Evolutionary conservation across 2,888 invertebrate species (phyloP).

Genomic region (Mimas tiliae): DNA sequence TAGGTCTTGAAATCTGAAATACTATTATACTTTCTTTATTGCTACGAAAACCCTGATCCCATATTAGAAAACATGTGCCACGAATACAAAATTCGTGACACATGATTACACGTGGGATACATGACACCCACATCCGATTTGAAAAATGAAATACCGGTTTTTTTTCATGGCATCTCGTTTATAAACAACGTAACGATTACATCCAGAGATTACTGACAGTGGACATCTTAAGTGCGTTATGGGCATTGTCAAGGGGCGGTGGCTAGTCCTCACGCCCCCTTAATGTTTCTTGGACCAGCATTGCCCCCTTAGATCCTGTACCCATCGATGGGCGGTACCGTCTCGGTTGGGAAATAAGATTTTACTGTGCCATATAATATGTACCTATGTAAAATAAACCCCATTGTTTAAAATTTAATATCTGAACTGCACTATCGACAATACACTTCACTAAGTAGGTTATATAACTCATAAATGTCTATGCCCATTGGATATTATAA

Average conservation of each 20-base stretch:
- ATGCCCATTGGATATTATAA: no score
- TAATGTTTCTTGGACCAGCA: constrained; percentile 21
- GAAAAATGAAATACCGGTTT: no score
- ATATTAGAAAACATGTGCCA: no score
- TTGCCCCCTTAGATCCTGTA: constrained; percentile 13
- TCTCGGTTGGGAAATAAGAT: background rate
- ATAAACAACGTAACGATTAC: background rate
- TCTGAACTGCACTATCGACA: no score
- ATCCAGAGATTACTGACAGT: background rate
- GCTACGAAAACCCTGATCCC: no score
- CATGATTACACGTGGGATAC: no score
- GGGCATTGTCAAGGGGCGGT: constrained; percentile 20
- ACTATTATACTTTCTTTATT: background rate
- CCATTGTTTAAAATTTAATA: background rate
- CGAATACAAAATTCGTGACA: background rate
- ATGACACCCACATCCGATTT: no score
- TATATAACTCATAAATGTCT: no score
- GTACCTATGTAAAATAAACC: background rate
- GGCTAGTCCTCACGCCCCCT: constrained; percentile 24
- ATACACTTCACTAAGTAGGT: no score
- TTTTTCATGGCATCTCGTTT: no score
- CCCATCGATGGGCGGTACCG: constrained; percentile 22
- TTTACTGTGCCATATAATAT: no score
- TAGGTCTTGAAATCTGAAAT: background rate
- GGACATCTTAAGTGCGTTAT: background rate